Conservation (phyloP, 2,797 vertebrate genomes). For the Oophaga sylvatica region DNA sequence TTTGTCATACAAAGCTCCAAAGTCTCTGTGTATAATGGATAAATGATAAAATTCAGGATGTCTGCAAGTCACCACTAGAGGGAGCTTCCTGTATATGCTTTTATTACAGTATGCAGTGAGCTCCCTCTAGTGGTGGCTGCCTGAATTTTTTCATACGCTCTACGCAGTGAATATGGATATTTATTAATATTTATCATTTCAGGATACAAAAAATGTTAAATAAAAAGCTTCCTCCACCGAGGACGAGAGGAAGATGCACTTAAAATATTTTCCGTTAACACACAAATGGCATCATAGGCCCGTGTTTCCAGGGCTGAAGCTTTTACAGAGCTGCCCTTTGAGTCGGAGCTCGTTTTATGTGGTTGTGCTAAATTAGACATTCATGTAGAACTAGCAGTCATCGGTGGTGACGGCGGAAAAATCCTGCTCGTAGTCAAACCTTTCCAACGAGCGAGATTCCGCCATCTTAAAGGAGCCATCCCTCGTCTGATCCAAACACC, state of each 20-base stretch:
- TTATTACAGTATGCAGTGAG: too few species aligned
- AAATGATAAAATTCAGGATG: neutral
- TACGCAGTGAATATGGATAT: neutral
- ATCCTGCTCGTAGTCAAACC: neutral
- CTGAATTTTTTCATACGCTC: neutral
- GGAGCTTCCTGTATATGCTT: neutral
- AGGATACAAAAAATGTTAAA: neutral
- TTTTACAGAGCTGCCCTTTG: neutral
- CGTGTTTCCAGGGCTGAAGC: neutral
- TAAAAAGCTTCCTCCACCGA: neutral
- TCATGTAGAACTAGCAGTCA: neutral
- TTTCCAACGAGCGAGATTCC: neutral
- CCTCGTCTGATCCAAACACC: neutral
- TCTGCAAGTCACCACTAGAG: neutral
- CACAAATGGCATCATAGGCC: neutral
- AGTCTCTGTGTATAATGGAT: too few species aligned
- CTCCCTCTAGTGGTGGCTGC: neutral
- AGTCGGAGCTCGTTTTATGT: neutral
- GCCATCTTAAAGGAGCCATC: neutral
- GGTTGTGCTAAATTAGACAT: conserved; percentile 31
- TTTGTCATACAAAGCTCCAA: too few species aligned
- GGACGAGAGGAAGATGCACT: neutral
- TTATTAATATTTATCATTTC: neutral
- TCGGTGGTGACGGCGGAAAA: neutral
- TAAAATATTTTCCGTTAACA: neutral